Conservation (phyloP, 2,113 vertebrate species). For the Tyto alba region DNA sequence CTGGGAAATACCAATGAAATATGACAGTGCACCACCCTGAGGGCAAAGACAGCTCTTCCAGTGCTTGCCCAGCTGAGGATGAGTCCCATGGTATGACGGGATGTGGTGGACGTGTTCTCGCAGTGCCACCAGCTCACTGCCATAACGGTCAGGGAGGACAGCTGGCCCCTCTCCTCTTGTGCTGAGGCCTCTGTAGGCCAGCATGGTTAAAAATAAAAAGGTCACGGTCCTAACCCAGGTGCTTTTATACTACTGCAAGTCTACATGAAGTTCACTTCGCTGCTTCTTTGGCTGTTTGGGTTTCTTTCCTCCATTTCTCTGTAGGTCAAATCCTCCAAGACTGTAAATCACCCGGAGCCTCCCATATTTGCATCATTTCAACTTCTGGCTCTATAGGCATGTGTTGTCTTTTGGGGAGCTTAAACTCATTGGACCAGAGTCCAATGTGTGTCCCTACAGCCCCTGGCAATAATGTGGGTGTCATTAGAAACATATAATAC, state of each 20-base stretch:
- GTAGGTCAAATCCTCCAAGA: background rate
- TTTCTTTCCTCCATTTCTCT: background rate
- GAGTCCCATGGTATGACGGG: background rate
- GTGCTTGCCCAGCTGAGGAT: no score
- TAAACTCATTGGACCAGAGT: background rate
- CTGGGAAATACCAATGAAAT: background rate
- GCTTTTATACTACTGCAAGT: background rate
- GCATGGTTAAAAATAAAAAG: background rate
- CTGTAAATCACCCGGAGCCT: background rate
- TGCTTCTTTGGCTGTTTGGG: background rate
- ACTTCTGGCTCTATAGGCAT: background rate
- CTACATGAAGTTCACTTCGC: background rate
- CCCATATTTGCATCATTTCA: background rate
- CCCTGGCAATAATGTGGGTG: background rate
- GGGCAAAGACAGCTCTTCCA: background rate
- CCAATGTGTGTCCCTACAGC: background rate
- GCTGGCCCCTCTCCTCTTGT: background rate
- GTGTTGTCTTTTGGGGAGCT: background rate
- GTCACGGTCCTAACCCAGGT: background rate
- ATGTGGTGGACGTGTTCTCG: background rate
- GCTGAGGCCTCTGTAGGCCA: background rate
- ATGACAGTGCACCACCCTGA: background rate
- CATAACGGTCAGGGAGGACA: background rate
- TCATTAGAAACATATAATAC: background rate
- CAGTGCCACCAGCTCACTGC: background rate